Conservation (phyloP, 2,888 invertebrate species). For the Drosophila paramelanica region DNA sequence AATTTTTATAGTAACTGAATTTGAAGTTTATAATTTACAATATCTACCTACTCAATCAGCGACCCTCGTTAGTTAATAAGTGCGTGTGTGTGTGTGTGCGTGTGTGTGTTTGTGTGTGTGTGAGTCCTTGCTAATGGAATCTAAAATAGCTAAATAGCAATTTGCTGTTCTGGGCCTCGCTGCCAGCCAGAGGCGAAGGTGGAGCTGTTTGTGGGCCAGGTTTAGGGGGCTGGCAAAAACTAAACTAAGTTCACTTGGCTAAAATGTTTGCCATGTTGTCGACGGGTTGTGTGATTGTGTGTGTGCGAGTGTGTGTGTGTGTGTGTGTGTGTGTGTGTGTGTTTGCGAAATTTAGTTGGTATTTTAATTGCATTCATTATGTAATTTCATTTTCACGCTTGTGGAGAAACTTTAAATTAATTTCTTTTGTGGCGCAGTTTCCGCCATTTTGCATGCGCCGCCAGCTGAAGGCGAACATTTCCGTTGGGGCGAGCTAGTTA, state of each 20-base stretch:
- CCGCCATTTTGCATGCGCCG: conserved; percentile 66
- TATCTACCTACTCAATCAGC: neutral
- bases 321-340: conserved; percentile 16
- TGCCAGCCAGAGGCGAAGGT: conserved; percentile 20
- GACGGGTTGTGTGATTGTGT: conserved; percentile 12
- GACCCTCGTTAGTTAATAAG: conserved; percentile 15
- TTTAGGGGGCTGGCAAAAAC: neutral
- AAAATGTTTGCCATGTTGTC: conserved; percentile 57
- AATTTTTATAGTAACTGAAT: no score
- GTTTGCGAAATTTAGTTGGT: conserved; percentile 51
- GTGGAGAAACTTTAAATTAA: conserved; percentile 75
- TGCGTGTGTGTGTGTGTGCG: conserved; percentile 4
- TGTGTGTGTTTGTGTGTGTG: conserved; percentile 33
- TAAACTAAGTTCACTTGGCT: conserved; percentile 61
- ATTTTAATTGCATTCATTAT: conserved; percentile 81
- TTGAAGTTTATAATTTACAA: no score
- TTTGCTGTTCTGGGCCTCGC: conserved; percentile 70
- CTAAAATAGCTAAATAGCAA: conserved; percentile 81
- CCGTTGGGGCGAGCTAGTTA: conserved; percentile 41
- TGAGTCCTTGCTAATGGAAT: conserved; percentile 74
- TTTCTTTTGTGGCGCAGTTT: conserved; percentile 73
- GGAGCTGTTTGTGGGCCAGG: neutral
- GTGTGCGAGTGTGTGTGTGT: conserved; percentile 18
- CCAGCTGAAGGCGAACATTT: conserved; percentile 37
- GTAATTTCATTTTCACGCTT: conserved; percentile 79